These are phyloP conservation scores for Pyrocephalus nanus DNA, from an alignment of 2,797 vertebrate species.

Conservation along the genomic window DNA sequence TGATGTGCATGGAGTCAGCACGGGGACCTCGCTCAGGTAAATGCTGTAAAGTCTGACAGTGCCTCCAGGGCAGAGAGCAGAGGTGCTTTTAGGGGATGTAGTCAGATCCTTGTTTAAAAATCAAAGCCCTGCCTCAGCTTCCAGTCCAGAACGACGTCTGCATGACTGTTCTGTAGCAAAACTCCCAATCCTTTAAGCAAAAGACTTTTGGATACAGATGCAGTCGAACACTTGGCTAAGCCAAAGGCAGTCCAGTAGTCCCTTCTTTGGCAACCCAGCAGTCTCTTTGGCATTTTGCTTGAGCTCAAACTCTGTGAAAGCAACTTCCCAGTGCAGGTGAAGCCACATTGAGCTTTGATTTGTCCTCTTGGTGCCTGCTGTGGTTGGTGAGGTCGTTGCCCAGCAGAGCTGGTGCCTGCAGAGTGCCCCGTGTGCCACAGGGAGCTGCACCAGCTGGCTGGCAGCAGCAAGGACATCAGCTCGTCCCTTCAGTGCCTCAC, in stretches of 20 bases:
- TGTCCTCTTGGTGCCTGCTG: background rate
- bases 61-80: background rate
- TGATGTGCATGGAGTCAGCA: background rate
- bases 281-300: background rate
- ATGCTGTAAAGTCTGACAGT: background rate
- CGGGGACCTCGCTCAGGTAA: accelerated
- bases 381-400: background rate
- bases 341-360: background rate
- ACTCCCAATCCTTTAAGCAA: background rate
- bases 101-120: background rate
- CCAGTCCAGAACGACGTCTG: background rate
- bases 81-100: background rate
- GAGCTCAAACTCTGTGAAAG: background rate
- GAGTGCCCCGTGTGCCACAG: background rate
- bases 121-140: background rate
- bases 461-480: background rate
- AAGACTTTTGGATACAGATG: background rate
- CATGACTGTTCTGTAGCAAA: background rate
- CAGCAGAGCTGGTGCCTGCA: background rate
- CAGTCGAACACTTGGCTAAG: background rate
- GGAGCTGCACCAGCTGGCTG: background rate
- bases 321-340: background rate
- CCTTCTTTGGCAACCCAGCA: background rate
- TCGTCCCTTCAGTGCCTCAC: background rate
- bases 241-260: background rate